These are phyloP conservation scores for Dreissena polymorpha DNA, from an alignment of 1,140 invertebrate genomes.

Conservation along the genomic window DNA sequence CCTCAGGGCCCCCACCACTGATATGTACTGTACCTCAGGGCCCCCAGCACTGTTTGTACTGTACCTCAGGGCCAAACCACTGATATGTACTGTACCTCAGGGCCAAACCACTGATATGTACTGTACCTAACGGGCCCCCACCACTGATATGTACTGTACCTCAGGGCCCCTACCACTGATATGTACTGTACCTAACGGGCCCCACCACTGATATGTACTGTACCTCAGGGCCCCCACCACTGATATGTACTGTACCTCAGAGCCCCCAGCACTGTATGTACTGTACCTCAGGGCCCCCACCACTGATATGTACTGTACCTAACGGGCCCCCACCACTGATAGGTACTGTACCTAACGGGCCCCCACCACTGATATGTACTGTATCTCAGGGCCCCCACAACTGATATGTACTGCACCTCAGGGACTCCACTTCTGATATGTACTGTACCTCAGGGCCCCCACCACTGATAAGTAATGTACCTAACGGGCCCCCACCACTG, in stretches of 20 bases:
- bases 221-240: conserved; percentile 6
- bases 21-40: conserved; percentile 10
- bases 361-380: too few relatives aligned
- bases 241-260: conserved; percentile 10
- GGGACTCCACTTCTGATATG: too few relatives aligned
- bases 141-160: background rate
- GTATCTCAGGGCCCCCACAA: conserved; percentile 1
- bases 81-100: conserved; percentile 13
- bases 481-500: background rate
- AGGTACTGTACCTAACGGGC: conserved; percentile 2
- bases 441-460: conserved; percentile 10
- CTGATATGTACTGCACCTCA: conserved; percentile 7
- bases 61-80: conserved; percentile 1
- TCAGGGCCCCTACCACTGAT: background rate
- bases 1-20: conserved; percentile 6
- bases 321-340: too few relatives aligned
- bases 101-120: too few relatives aligned
- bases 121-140: conserved; percentile 7
- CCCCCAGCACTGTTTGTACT: too few relatives aligned
- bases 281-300: conserved; percentile 10
- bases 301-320: conserved; percentile 4
- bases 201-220: too few relatives aligned
- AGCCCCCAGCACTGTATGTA: too few relatives aligned
- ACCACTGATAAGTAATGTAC: background rate
- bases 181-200: conserved; percentile 1